phyloP scores from a whole-genome alignment of 2,888 invertebrate genomes.

The Chrysolina oricalcia region DNA sequence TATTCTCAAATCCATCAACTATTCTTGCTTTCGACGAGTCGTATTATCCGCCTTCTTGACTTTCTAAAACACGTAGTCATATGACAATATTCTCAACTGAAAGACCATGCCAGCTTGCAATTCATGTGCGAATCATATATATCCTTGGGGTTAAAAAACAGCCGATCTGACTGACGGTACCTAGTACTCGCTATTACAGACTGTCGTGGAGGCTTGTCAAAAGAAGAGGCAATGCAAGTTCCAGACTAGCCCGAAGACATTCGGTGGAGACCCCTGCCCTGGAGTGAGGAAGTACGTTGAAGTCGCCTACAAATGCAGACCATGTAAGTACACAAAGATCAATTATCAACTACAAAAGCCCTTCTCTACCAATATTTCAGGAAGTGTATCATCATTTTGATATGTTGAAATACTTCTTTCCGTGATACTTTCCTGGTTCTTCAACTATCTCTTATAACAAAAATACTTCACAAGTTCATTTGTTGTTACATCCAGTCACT shows the following conservation, averaged over 20 bases:
- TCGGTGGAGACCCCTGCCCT: slow-evolving; percentile 94
- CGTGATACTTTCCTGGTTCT: too few species aligned
- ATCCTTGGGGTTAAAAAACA: slow-evolving; percentile 61
- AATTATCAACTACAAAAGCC: neutral
- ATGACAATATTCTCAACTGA: neutral
- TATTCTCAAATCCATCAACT: neutral
- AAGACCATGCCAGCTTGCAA: slow-evolving; percentile 32
- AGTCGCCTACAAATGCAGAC: slow-evolving; percentile 97
- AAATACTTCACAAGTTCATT: too few species aligned
- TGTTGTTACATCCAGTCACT: too few species aligned
- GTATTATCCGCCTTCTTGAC: neutral
- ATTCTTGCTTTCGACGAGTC: neutral
- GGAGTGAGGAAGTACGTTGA: slow-evolving; percentile 94
- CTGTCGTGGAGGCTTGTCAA: slow-evolving; percentile 94
- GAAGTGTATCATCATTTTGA: too few species aligned
- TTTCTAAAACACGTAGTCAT: neutral
- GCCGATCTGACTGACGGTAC: slow-evolving; percentile 73
- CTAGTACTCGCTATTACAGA: slow-evolving; percentile 93
- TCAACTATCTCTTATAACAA: too few species aligned
- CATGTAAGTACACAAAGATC: slow-evolving; percentile 83
- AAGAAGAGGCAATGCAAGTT: slow-evolving; percentile 94
- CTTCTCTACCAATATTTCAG: neutral
- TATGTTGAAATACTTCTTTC: too few species aligned
- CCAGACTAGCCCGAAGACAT: slow-evolving; percentile 89
- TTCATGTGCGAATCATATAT: slow-evolving; percentile 35